A percentile compares a stretch with the other conserved stretches of the same genome.
phyloP scores from a whole-genome alignment of 2,888 invertebrate genomes.

The Phoenoteleia sp. region DNA sequence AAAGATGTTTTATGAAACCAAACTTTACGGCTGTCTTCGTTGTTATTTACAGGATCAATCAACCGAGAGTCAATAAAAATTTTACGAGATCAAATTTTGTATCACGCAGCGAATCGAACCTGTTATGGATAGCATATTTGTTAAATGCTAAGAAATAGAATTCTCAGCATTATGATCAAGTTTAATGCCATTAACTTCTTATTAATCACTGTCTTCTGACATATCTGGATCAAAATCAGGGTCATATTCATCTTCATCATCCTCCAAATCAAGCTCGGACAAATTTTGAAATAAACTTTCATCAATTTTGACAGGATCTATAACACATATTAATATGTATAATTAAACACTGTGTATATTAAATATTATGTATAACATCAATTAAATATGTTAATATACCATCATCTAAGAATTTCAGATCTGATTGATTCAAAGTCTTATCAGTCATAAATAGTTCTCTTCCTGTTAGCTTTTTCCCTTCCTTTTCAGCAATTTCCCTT shows the following conservation, averaged over 20 bases:
- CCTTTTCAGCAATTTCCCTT: slow-evolving; percentile 91
- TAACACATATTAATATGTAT: too few relatives aligned
- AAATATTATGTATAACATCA: too few relatives aligned
- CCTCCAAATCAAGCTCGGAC: slow-evolving; percentile 92
- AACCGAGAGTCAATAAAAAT: slow-evolving; percentile 20
- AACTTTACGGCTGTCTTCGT: slow-evolving; percentile 30
- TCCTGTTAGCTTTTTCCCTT: slow-evolving; percentile 95
- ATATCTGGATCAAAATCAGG: slow-evolving; percentile 88
- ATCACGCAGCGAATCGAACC: too few relatives aligned
- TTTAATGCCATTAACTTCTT: slow-evolving; percentile 63
- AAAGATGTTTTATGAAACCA: slow-evolving; percentile 41
- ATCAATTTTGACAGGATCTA: slow-evolving; percentile 95
- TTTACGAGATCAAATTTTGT: slow-evolving; percentile 43
- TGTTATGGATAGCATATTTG: too few relatives aligned
- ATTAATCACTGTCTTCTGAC: slow-evolving; percentile 81
- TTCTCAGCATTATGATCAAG: neutral
- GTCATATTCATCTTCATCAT: slow-evolving; percentile 89
- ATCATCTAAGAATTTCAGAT: slow-evolving; percentile 97
- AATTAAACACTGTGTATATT: too few relatives aligned
- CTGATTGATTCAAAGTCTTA: slow-evolving; percentile 97
- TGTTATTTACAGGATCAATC: slow-evolving; percentile 52
- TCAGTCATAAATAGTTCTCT: slow-evolving; percentile 97
- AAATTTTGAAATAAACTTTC: slow-evolving; percentile 97
- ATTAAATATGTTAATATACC: too few relatives aligned
- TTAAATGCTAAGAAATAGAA: neutral